These are phyloP conservation scores for Fregetta grallaria DNA, from an alignment of 2,113 vertebrate species.

Conservation along the genomic window DNA sequence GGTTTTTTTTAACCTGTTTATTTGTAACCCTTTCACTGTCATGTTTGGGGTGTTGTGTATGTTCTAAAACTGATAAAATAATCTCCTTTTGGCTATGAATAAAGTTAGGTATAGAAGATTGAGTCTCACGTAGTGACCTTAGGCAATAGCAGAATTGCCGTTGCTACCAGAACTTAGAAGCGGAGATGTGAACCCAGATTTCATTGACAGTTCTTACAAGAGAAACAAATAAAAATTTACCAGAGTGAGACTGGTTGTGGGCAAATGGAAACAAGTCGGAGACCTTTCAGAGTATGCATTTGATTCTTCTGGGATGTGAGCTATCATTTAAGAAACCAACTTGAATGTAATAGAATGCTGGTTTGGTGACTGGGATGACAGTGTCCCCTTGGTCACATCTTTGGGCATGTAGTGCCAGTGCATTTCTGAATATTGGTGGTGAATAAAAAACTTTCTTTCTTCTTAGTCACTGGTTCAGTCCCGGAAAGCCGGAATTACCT, in stretches of 20 bases:
- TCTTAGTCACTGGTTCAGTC: constrained; percentile 94
- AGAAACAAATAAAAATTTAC: background rate
- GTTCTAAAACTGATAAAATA: background rate
- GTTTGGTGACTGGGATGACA: background rate
- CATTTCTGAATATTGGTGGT: background rate
- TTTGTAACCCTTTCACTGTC: background rate
- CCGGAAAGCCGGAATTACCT: constrained; percentile 94
- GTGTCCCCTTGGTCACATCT: background rate
- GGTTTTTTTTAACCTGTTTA: background rate
- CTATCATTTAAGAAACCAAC: background rate
- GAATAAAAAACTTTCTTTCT: constrained; percentile 22
- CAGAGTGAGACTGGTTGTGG: background rate
- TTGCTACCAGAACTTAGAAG: background rate
- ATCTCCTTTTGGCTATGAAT: background rate
- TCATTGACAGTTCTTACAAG: background rate
- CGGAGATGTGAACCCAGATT: background rate
- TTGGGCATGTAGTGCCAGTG: background rate
- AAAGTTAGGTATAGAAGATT: background rate
- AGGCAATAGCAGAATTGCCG: background rate
- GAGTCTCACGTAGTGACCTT: background rate
- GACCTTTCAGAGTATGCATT: background rate
- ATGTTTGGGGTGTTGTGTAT: background rate
- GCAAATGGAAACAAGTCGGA: background rate
- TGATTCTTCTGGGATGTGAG: background rate
- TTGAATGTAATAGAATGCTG: background rate